These are phyloP conservation scores for Acronicta alni DNA, from an alignment of 2,888 invertebrate species.

Conservation along the genomic window DNA sequence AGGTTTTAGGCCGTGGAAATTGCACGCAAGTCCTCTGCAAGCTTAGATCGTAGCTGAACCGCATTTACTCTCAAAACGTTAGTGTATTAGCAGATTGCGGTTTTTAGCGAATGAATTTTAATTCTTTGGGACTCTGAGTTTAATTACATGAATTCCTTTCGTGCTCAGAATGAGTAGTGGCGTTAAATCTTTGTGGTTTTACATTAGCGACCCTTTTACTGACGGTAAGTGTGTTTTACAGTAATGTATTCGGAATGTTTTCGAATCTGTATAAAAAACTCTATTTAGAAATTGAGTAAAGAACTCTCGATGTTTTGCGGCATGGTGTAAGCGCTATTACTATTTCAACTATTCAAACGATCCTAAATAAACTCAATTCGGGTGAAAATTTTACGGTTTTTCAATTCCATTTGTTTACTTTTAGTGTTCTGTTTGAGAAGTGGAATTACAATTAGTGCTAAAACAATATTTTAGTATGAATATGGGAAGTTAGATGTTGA, in stretches of 20 bases:
- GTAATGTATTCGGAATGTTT: slow-evolving; percentile 29
- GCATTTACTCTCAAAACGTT: slow-evolving; percentile 24
- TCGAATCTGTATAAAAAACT: slow-evolving; percentile 28
- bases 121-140: slow-evolving; percentile 47
- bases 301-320: slow-evolving; percentile 2
- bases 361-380: slow-evolving; percentile 28
- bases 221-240: slow-evolving; percentile 23
- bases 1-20: slow-evolving; percentile 45
- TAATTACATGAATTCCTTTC: slow-evolving; percentile 56
- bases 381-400: slow-evolving; percentile 20
- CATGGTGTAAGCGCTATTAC: slow-evolving; percentile 27
- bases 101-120: slow-evolving; percentile 48
- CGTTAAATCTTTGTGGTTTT: slow-evolving; percentile 55
- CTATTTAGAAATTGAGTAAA: slow-evolving; percentile 7
- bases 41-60: slow-evolving; percentile 5
- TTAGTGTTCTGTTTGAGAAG: slow-evolving; percentile 11
- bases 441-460: slow-evolving; percentile 30
- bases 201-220: slow-evolving; percentile 44
- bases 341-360: slow-evolving; percentile 30
- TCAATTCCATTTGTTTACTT: slow-evolving; percentile 20
- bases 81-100: slow-evolving; percentile 42
- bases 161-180: slow-evolving; percentile 48
- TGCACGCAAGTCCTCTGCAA: slow-evolving; percentile 40
- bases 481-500: slow-evolving; percentile 35
- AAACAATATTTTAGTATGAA: slow-evolving; percentile 19